Conservation (phyloP, 2,113 vertebrate species). For the Otus sunia region DNA sequence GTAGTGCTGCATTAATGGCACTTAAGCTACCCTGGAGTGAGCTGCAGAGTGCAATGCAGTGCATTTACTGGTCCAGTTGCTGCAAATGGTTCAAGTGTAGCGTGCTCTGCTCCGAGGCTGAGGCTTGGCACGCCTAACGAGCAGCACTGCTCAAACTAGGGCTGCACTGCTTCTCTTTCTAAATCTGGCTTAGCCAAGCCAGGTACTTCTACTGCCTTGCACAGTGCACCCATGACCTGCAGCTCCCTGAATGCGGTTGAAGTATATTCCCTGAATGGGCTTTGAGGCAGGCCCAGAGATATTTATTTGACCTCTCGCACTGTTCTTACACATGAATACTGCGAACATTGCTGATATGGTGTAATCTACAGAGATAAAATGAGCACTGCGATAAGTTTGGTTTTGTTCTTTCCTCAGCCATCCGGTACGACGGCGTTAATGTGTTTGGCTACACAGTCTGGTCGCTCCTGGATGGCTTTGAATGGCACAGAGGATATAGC, state of each 20-base stretch:
- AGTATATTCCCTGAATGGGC: not conserved
- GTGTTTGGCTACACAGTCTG: constrained; percentile 95
- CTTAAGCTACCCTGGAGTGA: rapidly evolving
- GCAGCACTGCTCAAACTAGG: not conserved
- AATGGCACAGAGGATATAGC: constrained; percentile 91
- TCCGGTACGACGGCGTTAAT: constrained; percentile 83
- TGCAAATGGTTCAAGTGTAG: not conserved
- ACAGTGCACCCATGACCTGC: not conserved
- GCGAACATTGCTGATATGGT: not conserved
- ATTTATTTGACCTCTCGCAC: not conserved
- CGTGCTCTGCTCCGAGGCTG: rapidly evolving
- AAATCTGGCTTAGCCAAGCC: not conserved
- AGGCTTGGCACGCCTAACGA: not conserved
- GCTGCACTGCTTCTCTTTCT: not conserved
- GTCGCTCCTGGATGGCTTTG: constrained; percentile 95
- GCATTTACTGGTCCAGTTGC: rapidly evolving
- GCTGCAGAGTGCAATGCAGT: not conserved
- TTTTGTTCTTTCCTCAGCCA: constrained; percentile 76
- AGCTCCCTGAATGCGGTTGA: not conserved
- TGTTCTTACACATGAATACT: not conserved
- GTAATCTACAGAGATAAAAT: not conserved
- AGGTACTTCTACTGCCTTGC: not conserved
- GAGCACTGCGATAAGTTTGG: not conserved
- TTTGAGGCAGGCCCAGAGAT: not conserved
- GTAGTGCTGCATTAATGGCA: not conserved